Conservation (phyloP, 2,113 vertebrate genomes). For the Vimba vimba region DNA sequence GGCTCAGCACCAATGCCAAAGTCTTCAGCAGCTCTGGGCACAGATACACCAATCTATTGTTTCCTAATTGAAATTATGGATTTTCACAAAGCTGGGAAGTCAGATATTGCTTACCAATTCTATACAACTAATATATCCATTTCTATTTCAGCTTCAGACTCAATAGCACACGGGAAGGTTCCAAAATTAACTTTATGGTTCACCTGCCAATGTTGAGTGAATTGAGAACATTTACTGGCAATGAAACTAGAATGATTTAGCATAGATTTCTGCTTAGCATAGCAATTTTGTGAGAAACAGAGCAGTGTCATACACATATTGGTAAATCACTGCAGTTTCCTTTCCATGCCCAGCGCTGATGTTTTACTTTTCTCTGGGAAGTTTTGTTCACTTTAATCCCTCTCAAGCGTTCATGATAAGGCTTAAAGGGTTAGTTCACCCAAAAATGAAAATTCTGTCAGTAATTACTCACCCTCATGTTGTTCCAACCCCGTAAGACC, state of each 20-base stretch:
- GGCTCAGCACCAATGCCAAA: conserved; percentile 41
- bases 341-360: neutral
- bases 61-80: conserved; percentile 26
- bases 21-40: conserved; percentile 28
- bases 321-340: neutral
- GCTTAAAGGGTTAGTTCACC: neutral
- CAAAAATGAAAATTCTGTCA: too few relatives aligned
- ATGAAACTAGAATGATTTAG: neutral
- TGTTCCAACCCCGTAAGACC: too few relatives aligned
- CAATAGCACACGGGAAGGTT: neutral
- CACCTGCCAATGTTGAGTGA: neutral
- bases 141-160: neutral
- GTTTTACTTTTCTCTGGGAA: neutral
- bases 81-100: neutral
- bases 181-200: neutral
- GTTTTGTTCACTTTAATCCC: neutral
- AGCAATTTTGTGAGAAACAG: neutral
- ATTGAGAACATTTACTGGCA: neutral
- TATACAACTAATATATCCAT: neutral
- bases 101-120: neutral
- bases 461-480: too few relatives aligned
- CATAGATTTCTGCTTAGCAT: conserved; percentile 1
- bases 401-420: neutral
- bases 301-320: neutral
- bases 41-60: conserved; percentile 24